These are phyloP conservation scores for Sepiola atlantica DNA, from an alignment of 2,888 invertebrate genomes.

Conservation along the genomic window DNA sequence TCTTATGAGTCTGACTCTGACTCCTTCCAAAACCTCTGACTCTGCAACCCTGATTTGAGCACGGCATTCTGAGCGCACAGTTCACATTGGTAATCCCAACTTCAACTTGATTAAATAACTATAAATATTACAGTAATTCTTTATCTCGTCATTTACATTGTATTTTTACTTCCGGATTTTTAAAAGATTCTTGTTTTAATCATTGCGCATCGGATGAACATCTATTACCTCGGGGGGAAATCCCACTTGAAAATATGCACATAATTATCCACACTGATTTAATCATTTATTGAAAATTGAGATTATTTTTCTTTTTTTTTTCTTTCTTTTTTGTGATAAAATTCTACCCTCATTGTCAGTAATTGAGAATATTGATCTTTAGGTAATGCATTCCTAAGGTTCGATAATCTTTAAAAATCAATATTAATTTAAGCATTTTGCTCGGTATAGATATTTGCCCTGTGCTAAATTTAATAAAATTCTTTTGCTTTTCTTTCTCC, in stretches of 20 bases:
- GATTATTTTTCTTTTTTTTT: background rate
- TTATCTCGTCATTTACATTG: background rate
- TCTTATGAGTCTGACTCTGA: too few relatives aligned
- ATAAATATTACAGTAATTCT: background rate
- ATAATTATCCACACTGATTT: slow-evolving; percentile 15
- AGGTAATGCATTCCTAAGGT: background rate
- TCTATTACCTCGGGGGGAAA: background rate
- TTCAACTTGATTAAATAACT: background rate
- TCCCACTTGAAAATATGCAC: background rate
- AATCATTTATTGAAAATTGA: background rate
- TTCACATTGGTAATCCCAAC: too few relatives aligned
- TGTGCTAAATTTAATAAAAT: background rate
- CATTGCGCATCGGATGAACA: background rate
- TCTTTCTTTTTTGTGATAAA: background rate
- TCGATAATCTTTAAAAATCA: background rate
- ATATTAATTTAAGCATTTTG: background rate
- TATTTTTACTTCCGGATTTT: background rate
- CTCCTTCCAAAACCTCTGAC: too few relatives aligned
- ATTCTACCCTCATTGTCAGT: background rate
- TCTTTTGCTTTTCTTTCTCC: background rate
- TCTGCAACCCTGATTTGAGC: too few relatives aligned
- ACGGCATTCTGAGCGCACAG: too few relatives aligned
- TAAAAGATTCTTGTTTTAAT: background rate
- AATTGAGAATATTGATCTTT: slow-evolving; percentile 20
- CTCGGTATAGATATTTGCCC: background rate